Evolutionary conservation across 2,888 invertebrate species (phyloP), one percentile per base, ranked within the genome.

Genomic region (Aphodius granarius): DNA sequence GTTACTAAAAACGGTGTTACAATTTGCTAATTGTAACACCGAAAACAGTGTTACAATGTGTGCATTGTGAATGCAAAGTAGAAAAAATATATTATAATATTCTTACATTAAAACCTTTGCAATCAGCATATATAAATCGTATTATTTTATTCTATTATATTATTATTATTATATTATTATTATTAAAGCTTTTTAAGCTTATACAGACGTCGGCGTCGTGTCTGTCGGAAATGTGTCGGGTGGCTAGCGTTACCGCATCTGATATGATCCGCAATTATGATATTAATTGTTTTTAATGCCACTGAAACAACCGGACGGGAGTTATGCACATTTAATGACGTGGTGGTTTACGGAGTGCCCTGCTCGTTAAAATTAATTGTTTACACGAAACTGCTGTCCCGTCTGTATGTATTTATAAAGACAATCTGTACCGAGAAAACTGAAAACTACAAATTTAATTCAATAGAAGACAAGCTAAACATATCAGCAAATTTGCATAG

Each of bases 331-430:
- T 43, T 43, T 43, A 43, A 43, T 43, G 43, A 43, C 43, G 43
- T 43, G 43, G 43, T 43, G 43, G 43, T 43, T 43, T 43, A 43
- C 43, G 43, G 43, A 43, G 43, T 9, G 43, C 9, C 43, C 43
- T 43, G 68, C 68, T 68, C 68, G 68, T 68, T 68, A 68, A 68
- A n/a, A 20, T 68, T 68, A 68, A 68, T 68, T 68, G 68, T 68
- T 68, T 68, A 68, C 68, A 68, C 18, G 68, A 68, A 68, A 20
- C 68, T 6, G 43, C 43, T 13, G 43, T 6, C 43, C 13, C 43
- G 43, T 6, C 43, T 43, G 43, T 43, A 43, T 43, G 43, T 43
- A 43, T 43, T 43, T 43, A 43, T 43, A 13, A 43, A 43, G 6
- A 43, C 43, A 6, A n/a, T 43, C 43, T 9, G 13, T 43, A 9